Evolutionary conservation across 2,113 vertebrate species (phyloP), one percentile per base, ranked within the genome.

Genomic region (Aphyosemion australe): DNA sequence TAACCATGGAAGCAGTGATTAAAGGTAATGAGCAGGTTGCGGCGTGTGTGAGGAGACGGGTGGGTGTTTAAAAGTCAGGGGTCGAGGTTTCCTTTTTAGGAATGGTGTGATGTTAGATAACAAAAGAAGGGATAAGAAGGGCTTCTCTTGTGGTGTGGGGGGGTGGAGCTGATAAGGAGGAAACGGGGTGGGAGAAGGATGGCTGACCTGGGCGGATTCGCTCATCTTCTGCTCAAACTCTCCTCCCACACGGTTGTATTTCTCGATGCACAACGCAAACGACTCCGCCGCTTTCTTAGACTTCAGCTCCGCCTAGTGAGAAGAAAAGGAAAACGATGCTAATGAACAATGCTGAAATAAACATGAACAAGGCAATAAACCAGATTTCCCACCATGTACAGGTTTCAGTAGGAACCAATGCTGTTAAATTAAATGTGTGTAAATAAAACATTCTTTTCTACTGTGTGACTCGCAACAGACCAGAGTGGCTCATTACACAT

Each of bases 191-290:
- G 34, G 67, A 31, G 57, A 68, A 18, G 4, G 39, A 41, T 1
- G 56, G 48, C 54, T 77, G 77, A 98, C 96, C 95, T 93, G 78
- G 12, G 96, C 93, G 0, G 97, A 97, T 53, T 97, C 96, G 61
- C 94, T 89, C 96, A 99, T 98, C 90, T 94, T 95, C 86, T 94
- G 94, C 85, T 98, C 94, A 39, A 97, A 99, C 79, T 99, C 97
- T 0, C 92, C 91, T 0, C 95, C 93, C 31, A 95, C 94, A 0
- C 83, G 77, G 71, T 96, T 98, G 89, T 96, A 95, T 65, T 98
- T 99, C 45, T 97, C 95, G 63, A 97, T 94, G 0, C 92, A 92
- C 12, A 93, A 70, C 0, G 92, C 86, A 61, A 98, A 94, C 0
- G 91, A 91, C 78, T 97, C 95, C 0, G 94, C 93, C 0, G 95